Evolutionary conservation across 37 sponge, comb jelly and placozoan species (phyloP).

Genomic region (Spongilla lacustris): DNA sequence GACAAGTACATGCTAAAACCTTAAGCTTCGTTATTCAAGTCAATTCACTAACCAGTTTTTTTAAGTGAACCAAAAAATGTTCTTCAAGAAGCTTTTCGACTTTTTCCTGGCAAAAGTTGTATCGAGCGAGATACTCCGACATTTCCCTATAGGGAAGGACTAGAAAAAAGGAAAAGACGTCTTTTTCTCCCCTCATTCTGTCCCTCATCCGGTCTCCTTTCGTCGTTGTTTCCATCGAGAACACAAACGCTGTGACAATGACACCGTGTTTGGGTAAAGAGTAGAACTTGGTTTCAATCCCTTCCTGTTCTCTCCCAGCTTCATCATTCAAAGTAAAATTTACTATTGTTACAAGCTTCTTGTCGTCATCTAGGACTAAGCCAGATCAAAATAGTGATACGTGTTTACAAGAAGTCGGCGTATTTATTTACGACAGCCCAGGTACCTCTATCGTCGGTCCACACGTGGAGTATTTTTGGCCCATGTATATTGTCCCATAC

Average conservation of each 20-base stretch:
- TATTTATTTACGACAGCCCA: not conserved
- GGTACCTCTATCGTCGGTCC: constrained; percentile 22
- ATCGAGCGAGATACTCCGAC: constrained; percentile 54
- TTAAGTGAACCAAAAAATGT: constrained; percentile 27
- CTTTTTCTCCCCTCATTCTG: constrained; percentile 19
- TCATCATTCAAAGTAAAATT: constrained; percentile 75
- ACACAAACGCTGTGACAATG: constrained; percentile 42
- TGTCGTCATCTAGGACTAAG: not conserved
- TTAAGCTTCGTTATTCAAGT: not conserved
- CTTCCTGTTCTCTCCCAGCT: constrained; percentile 45
- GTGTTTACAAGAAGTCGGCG: not conserved
- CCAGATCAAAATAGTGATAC: no score
- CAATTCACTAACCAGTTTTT: not conserved
- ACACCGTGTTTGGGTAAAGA: constrained; percentile 40
- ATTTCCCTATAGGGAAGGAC: constrained; percentile 62
- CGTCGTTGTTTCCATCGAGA: constrained; percentile 18
- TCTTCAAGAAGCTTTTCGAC: constrained; percentile 37
- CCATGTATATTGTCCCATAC: constrained; percentile 91
- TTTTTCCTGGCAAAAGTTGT: constrained; percentile 53
- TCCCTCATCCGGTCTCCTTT: not conserved
- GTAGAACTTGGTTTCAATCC: constrained; percentile 72
- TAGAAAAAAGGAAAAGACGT: constrained; percentile 75
- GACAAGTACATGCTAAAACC: not conserved
- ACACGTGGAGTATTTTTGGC: constrained; percentile 65
- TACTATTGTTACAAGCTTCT: constrained; percentile 41